These are phyloP conservation scores for Batillaria attramentaria DNA, from an alignment of 1,140 invertebrate genomes.

Conservation along the genomic window DNA sequence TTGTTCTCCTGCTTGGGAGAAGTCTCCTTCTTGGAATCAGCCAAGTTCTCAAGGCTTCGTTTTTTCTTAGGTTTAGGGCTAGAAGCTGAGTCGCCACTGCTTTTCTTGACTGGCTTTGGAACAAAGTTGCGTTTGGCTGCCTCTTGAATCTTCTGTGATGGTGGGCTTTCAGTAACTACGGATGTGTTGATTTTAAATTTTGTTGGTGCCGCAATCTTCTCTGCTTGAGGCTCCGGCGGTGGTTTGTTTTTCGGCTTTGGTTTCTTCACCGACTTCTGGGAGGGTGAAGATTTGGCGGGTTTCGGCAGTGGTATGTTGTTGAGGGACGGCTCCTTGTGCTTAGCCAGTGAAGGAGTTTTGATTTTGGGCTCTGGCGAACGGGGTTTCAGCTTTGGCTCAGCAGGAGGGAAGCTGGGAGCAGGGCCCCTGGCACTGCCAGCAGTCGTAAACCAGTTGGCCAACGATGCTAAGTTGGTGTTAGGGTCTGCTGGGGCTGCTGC, in stretches of 20 bases:
- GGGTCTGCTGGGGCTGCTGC: not conserved
- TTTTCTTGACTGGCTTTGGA: not conserved
- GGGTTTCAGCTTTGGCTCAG: not conserved
- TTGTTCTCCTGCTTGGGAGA: not conserved
- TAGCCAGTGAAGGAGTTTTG: not conserved
- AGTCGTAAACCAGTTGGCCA: constrained; percentile 22
- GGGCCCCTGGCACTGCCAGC: not conserved
- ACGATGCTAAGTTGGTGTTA: not conserved
- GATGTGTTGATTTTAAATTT: constrained; percentile 33
- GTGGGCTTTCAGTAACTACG: constrained; percentile 13
- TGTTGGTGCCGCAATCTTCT: constrained; percentile 19
- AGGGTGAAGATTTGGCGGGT: not conserved
- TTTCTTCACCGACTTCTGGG: constrained; percentile 10
- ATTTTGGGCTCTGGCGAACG: too few relatives aligned
- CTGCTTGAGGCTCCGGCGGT: not conserved
- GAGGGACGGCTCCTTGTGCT: not conserved
- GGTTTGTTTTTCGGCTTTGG: not conserved
- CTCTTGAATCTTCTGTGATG: constrained; percentile 9
- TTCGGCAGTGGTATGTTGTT: constrained; percentile 30
- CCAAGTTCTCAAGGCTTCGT: too few relatives aligned
- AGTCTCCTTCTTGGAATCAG: not conserved
- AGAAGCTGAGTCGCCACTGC: not conserved
- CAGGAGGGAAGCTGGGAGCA: not conserved
- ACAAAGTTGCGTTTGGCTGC: not conserved
- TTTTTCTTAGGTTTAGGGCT: not conserved